Evolutionary conservation across 2,113 vertebrate species (phyloP).

Genomic region (Psittacula cyanocephala): DNA sequence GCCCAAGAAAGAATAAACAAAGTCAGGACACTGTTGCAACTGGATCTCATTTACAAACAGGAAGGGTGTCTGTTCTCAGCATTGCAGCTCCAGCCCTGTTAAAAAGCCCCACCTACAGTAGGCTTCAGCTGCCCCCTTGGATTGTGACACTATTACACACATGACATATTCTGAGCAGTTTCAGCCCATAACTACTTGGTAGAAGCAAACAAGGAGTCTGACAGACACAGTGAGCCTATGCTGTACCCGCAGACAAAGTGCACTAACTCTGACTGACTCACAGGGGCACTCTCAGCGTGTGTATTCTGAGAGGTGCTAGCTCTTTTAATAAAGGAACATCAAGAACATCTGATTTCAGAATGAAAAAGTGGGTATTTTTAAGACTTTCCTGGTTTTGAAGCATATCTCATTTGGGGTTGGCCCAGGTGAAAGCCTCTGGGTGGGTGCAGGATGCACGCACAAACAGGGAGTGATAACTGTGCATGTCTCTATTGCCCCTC

Average conservation of each 20-base stretch:
- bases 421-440: neutral
- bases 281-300: conserved; percentile 27
- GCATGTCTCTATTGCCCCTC: neutral
- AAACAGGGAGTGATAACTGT: neutral
- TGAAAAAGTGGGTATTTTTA: neutral
- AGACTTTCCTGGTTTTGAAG: neutral
- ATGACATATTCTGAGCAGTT: neutral
- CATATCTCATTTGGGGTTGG: neutral
- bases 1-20: neutral
- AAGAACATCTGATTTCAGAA: neutral
- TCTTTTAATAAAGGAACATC: neutral
- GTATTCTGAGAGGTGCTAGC: neutral
- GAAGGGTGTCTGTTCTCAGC: neutral
- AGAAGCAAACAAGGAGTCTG: neutral
- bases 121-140: neutral
- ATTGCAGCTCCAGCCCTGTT: accelerated
- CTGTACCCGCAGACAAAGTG: neutral
- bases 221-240: accelerated
- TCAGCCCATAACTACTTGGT: neutral
- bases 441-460: accelerated
- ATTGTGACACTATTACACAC: no score
- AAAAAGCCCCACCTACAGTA: neutral
- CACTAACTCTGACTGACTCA: neutral
- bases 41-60: neutral
- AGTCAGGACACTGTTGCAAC: neutral